phyloP scores from a whole-genome alignment of 2,113 vertebrate species.

The Mus pahari region DNA sequence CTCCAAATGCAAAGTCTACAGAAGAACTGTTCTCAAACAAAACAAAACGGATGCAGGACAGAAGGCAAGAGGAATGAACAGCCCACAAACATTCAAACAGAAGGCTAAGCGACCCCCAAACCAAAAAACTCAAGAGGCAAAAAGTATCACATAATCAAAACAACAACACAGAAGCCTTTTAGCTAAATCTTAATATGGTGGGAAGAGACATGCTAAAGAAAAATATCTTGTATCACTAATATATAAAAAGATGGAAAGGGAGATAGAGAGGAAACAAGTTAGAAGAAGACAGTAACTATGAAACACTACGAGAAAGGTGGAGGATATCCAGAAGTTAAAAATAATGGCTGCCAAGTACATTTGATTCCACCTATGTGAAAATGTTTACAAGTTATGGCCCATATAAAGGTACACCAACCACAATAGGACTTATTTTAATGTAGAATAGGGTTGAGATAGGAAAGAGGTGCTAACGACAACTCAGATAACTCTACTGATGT shows the following conservation, averaged over 20 bases:
- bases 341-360: neutral
- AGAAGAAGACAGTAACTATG: neutral
- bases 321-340: neutral
- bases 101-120: neutral
- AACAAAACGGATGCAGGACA: neutral
- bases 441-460: neutral
- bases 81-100: neutral
- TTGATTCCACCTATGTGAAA: neutral
- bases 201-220: neutral
- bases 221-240: neutral
- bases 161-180: neutral
- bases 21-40: neutral
- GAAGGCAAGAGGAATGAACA: neutral
- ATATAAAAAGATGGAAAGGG: too few species aligned
- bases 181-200: neutral
- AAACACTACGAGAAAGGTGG: neutral
- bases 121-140: neutral
- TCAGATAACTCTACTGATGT: neutral
- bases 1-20: neutral
- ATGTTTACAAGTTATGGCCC: neutral
- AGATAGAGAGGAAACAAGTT: neutral
- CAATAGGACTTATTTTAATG: neutral
- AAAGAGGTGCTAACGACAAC: neutral
- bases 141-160: constrained; percentile 1
- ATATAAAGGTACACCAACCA: neutral